A percentile compares a stretch with the other conserved stretches of the same genome.
These are phyloP conservation scores for Tachina fera DNA, from an alignment of 2,888 invertebrate species.

Conservation along the genomic window DNA sequence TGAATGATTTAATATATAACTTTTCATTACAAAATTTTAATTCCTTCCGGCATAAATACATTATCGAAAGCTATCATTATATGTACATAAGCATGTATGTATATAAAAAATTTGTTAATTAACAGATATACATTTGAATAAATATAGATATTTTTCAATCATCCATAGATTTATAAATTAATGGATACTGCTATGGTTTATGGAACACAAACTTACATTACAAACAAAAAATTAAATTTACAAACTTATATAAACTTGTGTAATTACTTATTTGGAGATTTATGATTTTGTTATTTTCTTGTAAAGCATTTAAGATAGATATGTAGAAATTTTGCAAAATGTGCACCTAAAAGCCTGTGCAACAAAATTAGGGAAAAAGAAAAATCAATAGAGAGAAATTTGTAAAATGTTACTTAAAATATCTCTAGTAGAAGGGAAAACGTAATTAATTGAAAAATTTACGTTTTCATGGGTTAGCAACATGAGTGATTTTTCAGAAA, in stretches of 20 bases:
- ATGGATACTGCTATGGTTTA: not conserved
- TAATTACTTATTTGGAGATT: slow-evolving; percentile 3
- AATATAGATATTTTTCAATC: not conserved
- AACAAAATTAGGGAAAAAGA: no score
- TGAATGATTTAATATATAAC: not conserved
- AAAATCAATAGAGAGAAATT: no score
- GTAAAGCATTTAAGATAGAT: not conserved
- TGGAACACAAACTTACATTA: not conserved
- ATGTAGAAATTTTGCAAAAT: slow-evolving; percentile 7
- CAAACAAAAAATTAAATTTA: not conserved
- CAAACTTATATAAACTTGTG: not conserved
- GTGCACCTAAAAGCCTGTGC: no score
- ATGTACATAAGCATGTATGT: no score
- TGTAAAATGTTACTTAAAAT: no score
- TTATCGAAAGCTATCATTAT: not conserved
- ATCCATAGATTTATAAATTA: not conserved
- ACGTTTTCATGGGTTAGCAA: no score
- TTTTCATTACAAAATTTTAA: slow-evolving; percentile 23
- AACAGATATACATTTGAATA: slow-evolving; percentile 20
- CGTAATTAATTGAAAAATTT: no score
- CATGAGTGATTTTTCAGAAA: no score
- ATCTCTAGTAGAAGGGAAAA: no score
- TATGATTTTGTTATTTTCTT: not conserved
- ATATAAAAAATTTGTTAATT: slow-evolving; percentile 3
- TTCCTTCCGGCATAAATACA: not conserved